A percentile compares a stretch with the other conserved stretches of the same genome.
phyloP scores from a whole-genome alignment of 2,113 vertebrate genomes.

The Sinocyclocheilus anshuiensis region DNA sequence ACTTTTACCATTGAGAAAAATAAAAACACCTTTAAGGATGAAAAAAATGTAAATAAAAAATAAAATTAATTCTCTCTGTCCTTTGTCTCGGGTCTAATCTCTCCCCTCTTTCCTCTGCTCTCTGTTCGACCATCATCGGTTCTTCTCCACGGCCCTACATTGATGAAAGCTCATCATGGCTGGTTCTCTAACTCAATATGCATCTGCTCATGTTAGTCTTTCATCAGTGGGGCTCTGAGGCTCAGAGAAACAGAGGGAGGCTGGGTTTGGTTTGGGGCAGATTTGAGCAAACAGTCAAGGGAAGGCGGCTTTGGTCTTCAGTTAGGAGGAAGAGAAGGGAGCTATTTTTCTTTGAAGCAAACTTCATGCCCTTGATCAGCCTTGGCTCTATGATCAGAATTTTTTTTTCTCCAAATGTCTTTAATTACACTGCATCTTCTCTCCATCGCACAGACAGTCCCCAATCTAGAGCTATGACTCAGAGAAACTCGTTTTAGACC shows the following conservation, averaged over 20 bases:
- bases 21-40: slow-evolving; percentile 3
- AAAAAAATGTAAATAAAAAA: neutral
- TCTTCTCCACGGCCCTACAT: slow-evolving; percentile 39
- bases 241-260: slow-evolving; percentile 35
- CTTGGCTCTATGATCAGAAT: slow-evolving; percentile 64
- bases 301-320: slow-evolving; percentile 49
- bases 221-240: slow-evolving; percentile 57
- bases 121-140: neutral
- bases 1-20: neutral
- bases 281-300: slow-evolving; percentile 36
- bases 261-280: slow-evolving; percentile 43
- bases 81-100: slow-evolving; percentile 1
- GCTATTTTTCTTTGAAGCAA: slow-evolving; percentile 65
- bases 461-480: slow-evolving; percentile 19
- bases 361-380: slow-evolving; percentile 64
- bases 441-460: slow-evolving; percentile 5
- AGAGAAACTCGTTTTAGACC: slow-evolving; percentile 2
- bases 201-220: slow-evolving; percentile 67
- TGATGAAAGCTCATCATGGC: slow-evolving; percentile 69
- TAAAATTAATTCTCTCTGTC: neutral
- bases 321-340: slow-evolving; percentile 43
- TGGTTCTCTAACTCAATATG: slow-evolving; percentile 65
- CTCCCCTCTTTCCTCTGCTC: neutral
- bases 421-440: slow-evolving; percentile 48
- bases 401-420: slow-evolving; percentile 56